phyloP scores from a whole-genome alignment of 1,140 invertebrate species.

The Caenorhabditis remanei region DNA sequence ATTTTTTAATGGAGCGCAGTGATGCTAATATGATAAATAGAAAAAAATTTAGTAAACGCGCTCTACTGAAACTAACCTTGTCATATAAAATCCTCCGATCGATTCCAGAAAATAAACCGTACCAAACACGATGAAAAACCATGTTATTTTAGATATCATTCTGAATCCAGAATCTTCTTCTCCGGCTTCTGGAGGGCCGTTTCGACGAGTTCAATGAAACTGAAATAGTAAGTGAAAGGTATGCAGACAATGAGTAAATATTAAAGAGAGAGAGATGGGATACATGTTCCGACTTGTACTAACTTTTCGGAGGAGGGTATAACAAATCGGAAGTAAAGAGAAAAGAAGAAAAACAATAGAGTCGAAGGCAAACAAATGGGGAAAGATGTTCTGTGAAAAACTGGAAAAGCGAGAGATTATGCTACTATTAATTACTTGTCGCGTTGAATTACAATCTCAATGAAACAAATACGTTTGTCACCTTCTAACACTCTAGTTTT shows the following conservation, averaged over 20 bases:
- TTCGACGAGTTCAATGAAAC: background rate
- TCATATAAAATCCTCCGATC: slow-evolving; percentile 78
- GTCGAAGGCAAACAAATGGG: background rate
- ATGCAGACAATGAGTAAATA: slow-evolving; percentile 26
- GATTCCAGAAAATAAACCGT: slow-evolving; percentile 76
- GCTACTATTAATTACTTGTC: too few relatives aligned
- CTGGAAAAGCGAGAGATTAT: too few relatives aligned
- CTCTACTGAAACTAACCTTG: slow-evolving; percentile 67
- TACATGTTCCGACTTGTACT: slow-evolving; percentile 13
- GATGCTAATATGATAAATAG: too few relatives aligned
- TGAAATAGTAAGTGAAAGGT: background rate
- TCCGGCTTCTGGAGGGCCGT: slow-evolving; percentile 3
- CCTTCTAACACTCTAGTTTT: too few relatives aligned
- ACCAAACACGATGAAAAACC: slow-evolving; percentile 75
- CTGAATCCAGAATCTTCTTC: background rate
- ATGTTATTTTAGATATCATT: slow-evolving; percentile 56
- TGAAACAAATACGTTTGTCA: too few relatives aligned
- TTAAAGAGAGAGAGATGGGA: background rate
- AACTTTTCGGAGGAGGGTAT: background rate
- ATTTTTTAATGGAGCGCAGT: too few relatives aligned
- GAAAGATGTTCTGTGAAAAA: background rate
- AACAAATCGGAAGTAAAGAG: slow-evolving; percentile 4
- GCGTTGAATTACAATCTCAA: too few relatives aligned
- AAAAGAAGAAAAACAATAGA: slow-evolving; percentile 3
- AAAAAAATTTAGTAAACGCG: too few relatives aligned